phyloP scores from a whole-genome alignment of 1,140 invertebrate species.

The Mya arenaria region DNA sequence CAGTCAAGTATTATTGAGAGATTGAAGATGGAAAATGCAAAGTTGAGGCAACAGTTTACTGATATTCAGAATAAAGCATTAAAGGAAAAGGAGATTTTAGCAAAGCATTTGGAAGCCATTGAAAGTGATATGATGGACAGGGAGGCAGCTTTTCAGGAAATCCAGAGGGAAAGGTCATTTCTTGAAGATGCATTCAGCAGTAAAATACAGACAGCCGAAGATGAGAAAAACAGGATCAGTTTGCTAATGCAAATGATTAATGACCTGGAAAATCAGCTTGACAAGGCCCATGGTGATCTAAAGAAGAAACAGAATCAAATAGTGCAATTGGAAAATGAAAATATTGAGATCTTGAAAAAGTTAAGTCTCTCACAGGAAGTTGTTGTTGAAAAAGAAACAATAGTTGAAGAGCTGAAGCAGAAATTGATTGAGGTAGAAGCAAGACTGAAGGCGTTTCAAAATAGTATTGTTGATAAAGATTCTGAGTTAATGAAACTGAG shows the following conservation, averaged over 20 bases:
- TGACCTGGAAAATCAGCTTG: constrained; percentile 79
- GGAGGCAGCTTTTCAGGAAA: constrained; percentile 81
- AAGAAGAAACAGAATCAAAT: constrained; percentile 77
- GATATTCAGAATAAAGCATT: constrained; percentile 80
- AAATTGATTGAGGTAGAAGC: constrained; percentile 78
- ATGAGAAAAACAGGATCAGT: constrained; percentile 76
- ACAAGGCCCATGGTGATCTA: constrained; percentile 76
- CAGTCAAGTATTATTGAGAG: constrained; percentile 79
- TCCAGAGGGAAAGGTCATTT: constrained; percentile 78
- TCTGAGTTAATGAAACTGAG: constrained; percentile 77
- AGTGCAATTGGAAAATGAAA: constrained; percentile 77
- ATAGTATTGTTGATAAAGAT: constrained; percentile 73
- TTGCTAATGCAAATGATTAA: constrained; percentile 71
- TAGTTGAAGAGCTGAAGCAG: constrained; percentile 77
- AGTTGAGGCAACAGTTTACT: constrained; percentile 75
- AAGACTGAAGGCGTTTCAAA: constrained; percentile 74
- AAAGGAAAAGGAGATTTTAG: constrained; percentile 81
- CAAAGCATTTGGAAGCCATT: constrained; percentile 81
- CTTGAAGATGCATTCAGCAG: constrained; percentile 78
- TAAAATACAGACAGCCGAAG: constrained; percentile 78
- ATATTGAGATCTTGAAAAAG: constrained; percentile 79
- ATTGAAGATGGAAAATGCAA: constrained; percentile 77
- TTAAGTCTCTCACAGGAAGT: constrained; percentile 78
- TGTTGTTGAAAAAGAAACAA: constrained; percentile 79
- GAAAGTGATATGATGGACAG: constrained; percentile 82